phyloP scores from a whole-genome alignment of 1,140 invertebrate genomes.

The Drosophila yakuba region DNA sequence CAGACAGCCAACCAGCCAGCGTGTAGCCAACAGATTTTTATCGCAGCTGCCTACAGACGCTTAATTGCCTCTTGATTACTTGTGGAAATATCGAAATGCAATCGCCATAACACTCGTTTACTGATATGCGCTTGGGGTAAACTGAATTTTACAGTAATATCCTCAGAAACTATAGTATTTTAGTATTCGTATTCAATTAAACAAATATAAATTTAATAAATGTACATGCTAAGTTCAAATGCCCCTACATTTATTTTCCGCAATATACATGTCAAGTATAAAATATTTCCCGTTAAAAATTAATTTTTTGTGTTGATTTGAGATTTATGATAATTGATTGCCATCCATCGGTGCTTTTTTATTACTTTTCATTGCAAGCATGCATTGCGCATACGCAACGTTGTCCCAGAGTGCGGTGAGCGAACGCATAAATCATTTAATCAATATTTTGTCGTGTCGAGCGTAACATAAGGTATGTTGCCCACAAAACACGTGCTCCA shows the following conservation, averaged over 20 bases:
- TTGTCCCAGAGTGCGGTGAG: slow-evolving; percentile 38
- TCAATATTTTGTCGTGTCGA: slow-evolving; percentile 79
- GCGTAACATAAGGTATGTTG: slow-evolving; percentile 60
- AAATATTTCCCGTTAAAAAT: not conserved
- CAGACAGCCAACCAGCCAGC: slow-evolving; percentile 51
- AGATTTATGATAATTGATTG: slow-evolving; percentile 72
- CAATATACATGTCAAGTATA: not conserved
- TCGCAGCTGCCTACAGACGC: slow-evolving; percentile 62
- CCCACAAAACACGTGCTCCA: slow-evolving; percentile 71
- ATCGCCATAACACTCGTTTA: slow-evolving; percentile 6
- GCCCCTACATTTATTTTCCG: too few species aligned
- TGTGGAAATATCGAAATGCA: slow-evolving; percentile 44
- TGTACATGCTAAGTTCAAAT: too few species aligned
- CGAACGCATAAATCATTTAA: slow-evolving; percentile 73
- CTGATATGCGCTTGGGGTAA: not conserved
- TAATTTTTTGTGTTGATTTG: slow-evolving; percentile 34
- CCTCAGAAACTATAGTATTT: not conserved
- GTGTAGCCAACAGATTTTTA: slow-evolving; percentile 73
- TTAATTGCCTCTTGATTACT: slow-evolving; percentile 76
- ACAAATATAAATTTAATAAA: too few species aligned
- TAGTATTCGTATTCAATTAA: not conserved
- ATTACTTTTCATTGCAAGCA: slow-evolving; percentile 25
- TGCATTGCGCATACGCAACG: slow-evolving; percentile 69
- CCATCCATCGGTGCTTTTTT: slow-evolving; percentile 44
- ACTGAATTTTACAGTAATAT: not conserved